Evolutionary conservation across 2,888 invertebrate species (phyloP), one percentile per base, ranked within the genome.

Genomic region (Stenurella melanura): DNA sequence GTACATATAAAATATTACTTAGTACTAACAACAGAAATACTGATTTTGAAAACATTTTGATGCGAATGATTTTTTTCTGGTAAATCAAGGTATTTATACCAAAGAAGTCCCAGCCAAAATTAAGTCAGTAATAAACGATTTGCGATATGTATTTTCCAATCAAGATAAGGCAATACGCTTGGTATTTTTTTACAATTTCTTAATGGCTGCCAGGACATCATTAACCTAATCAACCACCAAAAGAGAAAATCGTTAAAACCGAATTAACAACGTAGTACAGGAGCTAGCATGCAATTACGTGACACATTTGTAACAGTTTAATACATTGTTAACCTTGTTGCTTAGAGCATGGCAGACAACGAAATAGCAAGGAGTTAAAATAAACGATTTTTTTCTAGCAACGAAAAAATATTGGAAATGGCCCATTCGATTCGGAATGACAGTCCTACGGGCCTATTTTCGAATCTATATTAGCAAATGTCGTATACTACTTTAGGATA

Each of bases 51-150:
- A n/a, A 42, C 64, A 64, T 64, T 17, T 64, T 42, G 38, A 11
- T 1, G 30, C 15, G 17, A 61, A 61, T 30, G 34, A 30, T n/a
- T 15, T n/a, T 9, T 30, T 17, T n/a, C 5, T 34, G 9, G 11
- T 30, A 61, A 61, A n/a, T 9, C 17, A 4, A 1, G n/a, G 30
- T 30, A 61, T 30, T 61, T 21, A 61, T 30, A 34, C 6, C 11
- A 61, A 7, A 30, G 6, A 50, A 1, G 7, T 15, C 6, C n/a
- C n/a, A 42, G 42, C 12, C 1, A 12, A 61, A 61, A 30, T 61
- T 61, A 30, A n/a, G 9, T 61, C n/a, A n/a, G 9, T 12, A 61
- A 61, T 61, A 61, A 61, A 34, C n/a, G 30, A n/a, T 61, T 30
- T 61, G 26, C n/a, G n/a, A 60, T 26, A 60, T 60, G 15, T 11